A percentile compares a stretch with the other conserved stretches of the same genome.
These are phyloP conservation scores for Procavia capensis DNA, from an alignment of 2,113 vertebrate genomes.

Conservation along the genomic window DNA sequence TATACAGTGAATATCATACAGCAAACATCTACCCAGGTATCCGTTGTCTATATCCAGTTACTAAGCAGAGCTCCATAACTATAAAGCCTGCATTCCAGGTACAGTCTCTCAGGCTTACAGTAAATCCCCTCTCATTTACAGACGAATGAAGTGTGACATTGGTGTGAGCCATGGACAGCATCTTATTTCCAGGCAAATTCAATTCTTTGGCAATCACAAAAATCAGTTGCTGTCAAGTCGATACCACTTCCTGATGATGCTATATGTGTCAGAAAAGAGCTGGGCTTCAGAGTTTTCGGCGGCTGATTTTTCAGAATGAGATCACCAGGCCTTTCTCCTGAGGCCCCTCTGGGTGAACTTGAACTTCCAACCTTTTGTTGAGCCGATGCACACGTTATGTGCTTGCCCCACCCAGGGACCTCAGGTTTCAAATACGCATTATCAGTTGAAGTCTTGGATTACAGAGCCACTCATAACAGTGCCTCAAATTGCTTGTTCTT, in stretches of 20 bases:
- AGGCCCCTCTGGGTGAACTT: not conserved
- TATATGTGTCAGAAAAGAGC: not conserved
- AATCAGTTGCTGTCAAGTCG: no score
- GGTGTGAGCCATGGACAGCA: not conserved
- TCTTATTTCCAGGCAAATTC: not conserved
- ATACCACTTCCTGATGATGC: no score
- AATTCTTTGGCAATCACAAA: not conserved
- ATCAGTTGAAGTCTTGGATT: not conserved
- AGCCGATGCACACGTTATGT: not conserved
- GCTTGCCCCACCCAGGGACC: not conserved
- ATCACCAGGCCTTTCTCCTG: not conserved
- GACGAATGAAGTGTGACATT: not conserved
- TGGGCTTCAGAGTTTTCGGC: not conserved
- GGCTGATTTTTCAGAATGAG: not conserved
- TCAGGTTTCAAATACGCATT: not conserved
- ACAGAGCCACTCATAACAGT: not conserved
- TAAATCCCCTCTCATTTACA: not conserved
- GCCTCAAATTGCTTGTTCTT: not conserved
- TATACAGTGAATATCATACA: not conserved
- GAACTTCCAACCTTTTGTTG: not conserved
- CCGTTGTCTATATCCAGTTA: not conserved
- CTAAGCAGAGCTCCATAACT: not conserved
- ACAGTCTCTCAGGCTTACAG: accelerated
- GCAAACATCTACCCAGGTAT: not conserved
- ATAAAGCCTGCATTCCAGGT: not conserved